Evolutionary conservation across 2,888 invertebrate genomes (phyloP), one percentile per base, ranked within the genome.

Genomic region (Drosophila kanekoi): DNA sequence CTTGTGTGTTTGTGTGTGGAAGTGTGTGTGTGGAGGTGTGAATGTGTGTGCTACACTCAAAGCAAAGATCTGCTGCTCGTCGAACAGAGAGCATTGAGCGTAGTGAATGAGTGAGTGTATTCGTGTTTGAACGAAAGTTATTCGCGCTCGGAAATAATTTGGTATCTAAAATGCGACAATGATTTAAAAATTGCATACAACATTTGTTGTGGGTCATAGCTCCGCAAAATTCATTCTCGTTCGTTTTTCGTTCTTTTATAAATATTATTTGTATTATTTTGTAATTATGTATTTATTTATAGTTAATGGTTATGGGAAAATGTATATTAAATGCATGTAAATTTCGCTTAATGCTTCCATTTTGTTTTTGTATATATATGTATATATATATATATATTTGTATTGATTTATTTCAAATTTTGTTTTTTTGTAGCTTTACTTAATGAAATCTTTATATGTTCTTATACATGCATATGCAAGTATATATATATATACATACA

Each of bases 281-380:
- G 49, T 65, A 38, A 47, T 62, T 72, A 56, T 72, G 59, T 67
- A 54, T 68, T 73, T 59, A 41, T 60, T 61, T 57, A 40, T 52
- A 66, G 51, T 59, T 68, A 69, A 70, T 71, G 87, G 81, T 83
- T 86, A 83, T 86, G 89, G 87, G 72, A 88, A 77, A 81, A 88
- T 88, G 87, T 87, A 84, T 76, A 68, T 89, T 77, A 87, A 85
- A 80, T 86, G 88, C 80, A 64, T 88, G 79, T 78, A 81, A 86
- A 86, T 77, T 88, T 83, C 68, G 79, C 72, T 72, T 71, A 65
- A 69, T 78, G 63, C 62, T 71, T 69, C 16, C 43, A 20, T 61
- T 75, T 49, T 59, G 20, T 47, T 58, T 79, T 75, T 71, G 53
- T 51, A 20, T 40, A 20, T 49, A n/a, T 28, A 4, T 54, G 53